Base-by-base conservation (phyloP, 2,113 vertebrate species). In the Albula goreensis region DNA sequence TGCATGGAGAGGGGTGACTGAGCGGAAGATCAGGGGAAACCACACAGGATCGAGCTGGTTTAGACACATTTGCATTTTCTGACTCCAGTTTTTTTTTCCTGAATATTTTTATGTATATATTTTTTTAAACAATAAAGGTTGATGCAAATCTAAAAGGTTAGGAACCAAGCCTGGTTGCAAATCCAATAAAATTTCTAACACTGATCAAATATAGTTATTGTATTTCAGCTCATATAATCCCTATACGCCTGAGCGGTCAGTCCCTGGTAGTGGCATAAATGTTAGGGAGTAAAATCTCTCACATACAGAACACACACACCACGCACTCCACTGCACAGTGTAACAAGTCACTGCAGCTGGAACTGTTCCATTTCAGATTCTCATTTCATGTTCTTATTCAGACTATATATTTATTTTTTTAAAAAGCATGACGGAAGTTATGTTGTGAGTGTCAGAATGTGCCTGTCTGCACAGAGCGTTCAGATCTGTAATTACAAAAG, bases 401-500 rank as follows among this genome's bases (percentile, higher is more conserved):
- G 31, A 41, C 31, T 41, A 41, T 41, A 41, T 41, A 41, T 41
- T 41, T 41, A 41, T 41, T 41, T 41, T 41, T 41, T 41, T 41
- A 41, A 41, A 41, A n/a, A 49, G 89, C 89, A 82, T 19, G 88
- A 57, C 78, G 66, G 87, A 83, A 77, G 86, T 81, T 57, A 56
- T 50, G 84, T 49, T 10, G 56, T 13, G 22, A 88, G 41, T 53
- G 31, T 19, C 48, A 74, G 25, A 82, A 49, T 41, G 49, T 10
- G 63, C 66, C 52, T 17, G 70, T 49, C 80, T 82, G 77, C 48
- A 52, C 66, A 52, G 63, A 66, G 84, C 81, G 81, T 87, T 87
- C 87, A 88, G 86, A 83, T 90, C 89, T 90, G 86, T 88, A 88
- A 90, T 88, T 90, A 90, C 84, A 83, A 85, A 87, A 88, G 74